phyloP scores from a whole-genome alignment of 92 coral and sea anemone genomes.

The Heliopora coerulea region DNA sequence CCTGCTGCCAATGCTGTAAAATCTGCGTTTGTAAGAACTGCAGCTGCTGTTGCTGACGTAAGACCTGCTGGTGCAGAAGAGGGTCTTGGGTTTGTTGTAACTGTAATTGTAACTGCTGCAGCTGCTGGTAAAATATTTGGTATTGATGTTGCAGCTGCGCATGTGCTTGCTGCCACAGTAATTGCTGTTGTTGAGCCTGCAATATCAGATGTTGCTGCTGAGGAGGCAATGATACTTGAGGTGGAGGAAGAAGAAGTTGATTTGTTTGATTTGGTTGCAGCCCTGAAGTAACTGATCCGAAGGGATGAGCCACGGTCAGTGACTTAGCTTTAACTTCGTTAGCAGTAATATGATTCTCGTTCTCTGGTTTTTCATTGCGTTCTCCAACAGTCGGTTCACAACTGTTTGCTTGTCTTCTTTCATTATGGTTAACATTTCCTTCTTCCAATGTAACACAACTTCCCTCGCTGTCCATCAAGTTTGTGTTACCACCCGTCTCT shows the following conservation, averaged over 20 bases:
- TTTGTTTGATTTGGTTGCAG: constrained; percentile 16
- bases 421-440: constrained; percentile 22
- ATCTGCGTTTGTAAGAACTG: constrained; percentile 54
- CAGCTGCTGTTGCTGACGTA: constrained; percentile 78
- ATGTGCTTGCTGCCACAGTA: constrained; percentile 44
- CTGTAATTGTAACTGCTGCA: constrained; percentile 74
- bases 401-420: background rate
- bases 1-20: constrained; percentile 36
- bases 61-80: constrained; percentile 57
- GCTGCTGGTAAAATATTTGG: constrained; percentile 70
- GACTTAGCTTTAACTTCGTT: constrained; percentile 16
- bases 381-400: constrained; percentile 1
- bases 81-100: constrained; percentile 61
- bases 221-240: constrained; percentile 60
- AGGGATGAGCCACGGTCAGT: background rate
- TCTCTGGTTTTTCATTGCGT: constrained; percentile 3
- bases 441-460: constrained; percentile 31
- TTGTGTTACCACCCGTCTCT: background rate
- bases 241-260: constrained; percentile 52
- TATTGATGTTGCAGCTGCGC: constrained; percentile 53
- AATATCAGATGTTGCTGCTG: constrained; percentile 38
- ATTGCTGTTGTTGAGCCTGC: constrained; percentile 45
- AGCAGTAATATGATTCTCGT: constrained; percentile 4
- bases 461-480: background rate
- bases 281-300: constrained; percentile 3